Evolutionary conservation across 2,113 vertebrate genomes (phyloP), one percentile per base, ranked within the genome.

Genomic region (Channa maculata): DNA sequence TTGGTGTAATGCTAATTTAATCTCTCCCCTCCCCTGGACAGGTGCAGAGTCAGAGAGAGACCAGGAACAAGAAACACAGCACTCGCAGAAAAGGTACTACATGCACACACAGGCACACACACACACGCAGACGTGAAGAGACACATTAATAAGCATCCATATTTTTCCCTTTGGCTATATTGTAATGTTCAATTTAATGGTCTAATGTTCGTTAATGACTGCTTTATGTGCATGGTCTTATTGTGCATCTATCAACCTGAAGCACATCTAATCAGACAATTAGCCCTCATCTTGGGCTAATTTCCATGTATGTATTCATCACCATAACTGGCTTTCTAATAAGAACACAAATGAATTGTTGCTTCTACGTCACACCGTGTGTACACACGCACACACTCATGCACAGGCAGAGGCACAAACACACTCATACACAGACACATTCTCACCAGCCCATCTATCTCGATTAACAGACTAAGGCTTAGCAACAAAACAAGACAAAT

Each of bases 211-310:
- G 68, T 86, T 90, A 89, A 91, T 88, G 77, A 83, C 67, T 84
- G 75, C 79, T 90, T 88, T 80, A 75, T 89, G 84, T 85, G 88
- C 86, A 76, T 8, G 33, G 69, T 67, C 77, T 86, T 84, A 83
- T 86, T 89, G 84, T 90, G 83, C 80, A 80, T 90, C 86, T 82
- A 89, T 88, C 88, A 91, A 87, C 77, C 83, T 82, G 73, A 75
- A 87, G 83, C 87, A 87, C 87, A 88, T 89, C 88, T 88, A 87
- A 88, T 90, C 87, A 87, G 81, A 89, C 87, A 87, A 90, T 92
- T 92, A 91, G 77, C 46, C 70, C 82, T 88, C 82, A 81, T 83
- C 82, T 84, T 81, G 59, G 72, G 38, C 80, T 91, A 82, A 91
- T 90, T 84, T 85, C 50, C 62, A 74, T 73, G 72, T 82, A 84